Base-by-base conservation (phyloP, 2,113 vertebrate species). In the Hyaena hyaena region DNA sequence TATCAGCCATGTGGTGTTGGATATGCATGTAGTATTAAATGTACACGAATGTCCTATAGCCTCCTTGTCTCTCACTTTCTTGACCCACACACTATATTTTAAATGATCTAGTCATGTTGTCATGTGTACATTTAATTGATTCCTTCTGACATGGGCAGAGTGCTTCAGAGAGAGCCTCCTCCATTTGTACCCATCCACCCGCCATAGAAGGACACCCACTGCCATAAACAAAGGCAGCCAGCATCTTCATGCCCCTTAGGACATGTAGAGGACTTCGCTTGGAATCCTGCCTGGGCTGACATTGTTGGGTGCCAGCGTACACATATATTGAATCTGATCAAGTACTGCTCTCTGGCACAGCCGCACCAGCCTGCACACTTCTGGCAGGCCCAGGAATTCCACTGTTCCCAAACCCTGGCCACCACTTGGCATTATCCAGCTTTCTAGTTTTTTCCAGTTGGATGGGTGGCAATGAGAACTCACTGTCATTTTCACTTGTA, bases 121-220 rank as follows among this genome's bases (percentile, higher is more conserved):
- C 2, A 5, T 0, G 0, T n/a, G 26, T 48, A 19, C 21, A 9
- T 53, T 28, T 24, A 1, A 16, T 31, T 71, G 10, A 2, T 10
- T 35, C 68, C 50, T 77, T 76, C 82, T 10, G 33, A 69, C 45
- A 71, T 7, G 0, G 7, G 61, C 61, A 55, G 73, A 55, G 50
- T 0, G 28, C 58, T 79, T 50, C 43, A 9, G 16, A 71, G 45
- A 8, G 11, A 1, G 10, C 16, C 26, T 58, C 21, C 10, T 69
- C 31, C 61, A 4, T 23, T 5, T 10, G 39, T 58, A 1, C 71
- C 74, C 12, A 1, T 8, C 23, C 28, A 26, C 1, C 19, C 1
- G 19, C 39, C 16, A 31, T 0, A 39, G 35, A 43, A 2, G 77
- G 74, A 85, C n/a, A 19, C 26, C n/a, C 17, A 3, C 0, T 1